Conservation (phyloP, 2,113 vertebrate genomes). For the Coptodon bakossiorum region DNA sequence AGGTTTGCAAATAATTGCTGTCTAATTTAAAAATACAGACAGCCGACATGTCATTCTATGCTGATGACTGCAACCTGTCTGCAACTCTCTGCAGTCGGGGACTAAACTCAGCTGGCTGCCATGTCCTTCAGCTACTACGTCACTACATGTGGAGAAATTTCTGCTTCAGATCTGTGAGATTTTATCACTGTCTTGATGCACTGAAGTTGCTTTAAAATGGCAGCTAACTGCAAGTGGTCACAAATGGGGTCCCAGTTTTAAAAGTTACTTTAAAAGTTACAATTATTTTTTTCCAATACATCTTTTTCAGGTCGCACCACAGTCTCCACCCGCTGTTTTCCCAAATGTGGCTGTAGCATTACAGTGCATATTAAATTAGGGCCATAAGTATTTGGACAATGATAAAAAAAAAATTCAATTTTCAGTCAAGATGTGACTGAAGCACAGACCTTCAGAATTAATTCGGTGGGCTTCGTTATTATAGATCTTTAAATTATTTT, state of each 20-base stretch:
- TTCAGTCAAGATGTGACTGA: background rate
- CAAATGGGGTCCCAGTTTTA: fast-evolving
- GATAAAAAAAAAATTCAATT: fast-evolving
- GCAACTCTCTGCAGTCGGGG: background rate
- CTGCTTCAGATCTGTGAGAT: background rate
- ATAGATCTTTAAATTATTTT: background rate
- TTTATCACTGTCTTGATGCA: background rate
- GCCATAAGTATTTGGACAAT: background rate
- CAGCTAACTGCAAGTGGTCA: background rate
- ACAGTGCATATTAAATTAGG: background rate
- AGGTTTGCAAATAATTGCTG: background rate
- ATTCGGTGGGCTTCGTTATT: background rate
- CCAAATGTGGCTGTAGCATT: background rate
- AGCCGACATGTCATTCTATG: fast-evolving
- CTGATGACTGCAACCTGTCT: background rate
- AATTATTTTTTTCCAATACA: background rate
- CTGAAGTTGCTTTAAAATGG: background rate
- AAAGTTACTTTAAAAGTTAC: background rate
- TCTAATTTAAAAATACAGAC: background rate
- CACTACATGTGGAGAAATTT: background rate
- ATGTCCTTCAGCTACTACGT: fast-evolving
- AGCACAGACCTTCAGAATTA: background rate
- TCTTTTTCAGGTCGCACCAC: background rate
- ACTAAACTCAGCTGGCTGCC: fast-evolving
- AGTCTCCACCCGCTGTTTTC: fast-evolving